Conservation (phyloP, 1,140 invertebrate genomes). For the Sinella curviseta region DNA sequence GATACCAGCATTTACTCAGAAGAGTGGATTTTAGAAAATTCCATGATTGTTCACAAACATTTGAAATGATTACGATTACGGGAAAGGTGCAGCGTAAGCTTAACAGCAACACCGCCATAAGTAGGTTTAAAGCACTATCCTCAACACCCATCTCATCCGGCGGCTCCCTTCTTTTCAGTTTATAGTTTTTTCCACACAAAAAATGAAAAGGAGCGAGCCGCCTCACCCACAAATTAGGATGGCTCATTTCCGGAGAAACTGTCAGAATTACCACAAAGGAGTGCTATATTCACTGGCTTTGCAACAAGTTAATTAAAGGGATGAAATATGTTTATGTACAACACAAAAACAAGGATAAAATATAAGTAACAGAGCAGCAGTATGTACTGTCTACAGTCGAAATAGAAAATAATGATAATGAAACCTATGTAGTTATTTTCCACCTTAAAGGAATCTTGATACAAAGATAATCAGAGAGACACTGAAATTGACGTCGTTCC, state of each 20-base stretch:
- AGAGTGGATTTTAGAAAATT: too few species aligned
- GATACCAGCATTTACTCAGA: too few species aligned
- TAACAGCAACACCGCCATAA: neutral
- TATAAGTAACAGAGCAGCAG: too few species aligned
- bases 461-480: too few species aligned
- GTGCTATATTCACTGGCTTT: constrained; percentile 30
- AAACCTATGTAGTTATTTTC: too few species aligned
- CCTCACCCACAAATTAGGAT: constrained; percentile 40
- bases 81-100: neutral
- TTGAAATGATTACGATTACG: neutral
- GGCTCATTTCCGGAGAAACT: constrained; percentile 42
- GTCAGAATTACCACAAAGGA: constrained; percentile 38
- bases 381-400: too few species aligned
- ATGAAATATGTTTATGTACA: too few species aligned
- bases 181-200: neutral
- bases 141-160: constrained; percentile 4
- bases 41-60: too few species aligned
- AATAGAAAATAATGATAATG: too few species aligned
- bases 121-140: neutral
- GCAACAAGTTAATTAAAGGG: constrained; percentile 39
- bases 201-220: neutral
- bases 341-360: too few species aligned
- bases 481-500: too few species aligned
- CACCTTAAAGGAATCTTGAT: too few species aligned
- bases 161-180: neutral